phyloP scores from a whole-genome alignment of 2,888 invertebrate genomes.

The Linnaemya vulpina region DNA sequence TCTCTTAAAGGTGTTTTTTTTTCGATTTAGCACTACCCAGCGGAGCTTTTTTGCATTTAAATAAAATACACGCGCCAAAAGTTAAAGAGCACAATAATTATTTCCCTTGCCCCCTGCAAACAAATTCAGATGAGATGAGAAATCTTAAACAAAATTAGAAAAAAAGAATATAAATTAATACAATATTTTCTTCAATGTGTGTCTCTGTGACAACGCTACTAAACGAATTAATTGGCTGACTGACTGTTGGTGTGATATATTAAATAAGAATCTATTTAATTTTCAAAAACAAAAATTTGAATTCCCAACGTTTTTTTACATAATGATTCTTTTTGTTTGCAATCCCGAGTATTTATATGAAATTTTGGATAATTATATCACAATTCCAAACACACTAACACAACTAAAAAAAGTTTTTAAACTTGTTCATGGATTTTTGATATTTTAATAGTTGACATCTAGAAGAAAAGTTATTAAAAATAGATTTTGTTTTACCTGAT shows the following conservation, averaged over 20 bases:
- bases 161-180: background rate
- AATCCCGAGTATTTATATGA: background rate
- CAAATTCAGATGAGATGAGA: background rate
- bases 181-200: background rate
- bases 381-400: background rate
- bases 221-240: background rate
- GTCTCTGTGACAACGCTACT: background rate
- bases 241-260: background rate
- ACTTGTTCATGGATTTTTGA: background rate
- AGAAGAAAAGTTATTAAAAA: too few species aligned
- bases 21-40: background rate
- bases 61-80: conserved; percentile 64
- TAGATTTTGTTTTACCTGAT: background rate
- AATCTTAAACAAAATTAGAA: conserved; percentile 13
- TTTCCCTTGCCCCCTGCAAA: background rate
- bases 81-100: conserved; percentile 8
- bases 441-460: background rate
- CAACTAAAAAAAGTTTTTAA: background rate
- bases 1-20: background rate
- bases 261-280: background rate
- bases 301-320: background rate
- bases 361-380: background rate
- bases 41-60: conserved; percentile 11
- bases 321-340: too few species aligned
- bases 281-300: background rate